Base-by-base conservation (phyloP, 2,797 vertebrate genomes). In the Hylomyscus alleni region DNA sequence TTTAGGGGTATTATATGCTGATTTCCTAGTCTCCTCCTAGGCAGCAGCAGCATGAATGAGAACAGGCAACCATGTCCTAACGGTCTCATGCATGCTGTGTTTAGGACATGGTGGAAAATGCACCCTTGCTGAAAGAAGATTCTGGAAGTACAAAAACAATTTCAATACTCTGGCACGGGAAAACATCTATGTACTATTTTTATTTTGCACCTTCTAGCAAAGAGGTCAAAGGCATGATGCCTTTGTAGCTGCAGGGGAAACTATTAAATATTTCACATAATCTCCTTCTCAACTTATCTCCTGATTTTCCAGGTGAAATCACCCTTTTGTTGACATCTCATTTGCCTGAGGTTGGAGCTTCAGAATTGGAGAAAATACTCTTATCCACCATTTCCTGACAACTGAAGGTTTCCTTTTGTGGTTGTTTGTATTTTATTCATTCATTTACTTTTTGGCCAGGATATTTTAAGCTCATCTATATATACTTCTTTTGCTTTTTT, bases 261-360 rank as follows among this genome's bases (percentile, higher is more conserved):
- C 5, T 56, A 14, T 58, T 44, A 92, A 92, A 26, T 3, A 82
- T 44, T 78, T 24, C 52, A 56, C 80, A 84, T 17, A 20, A 47
- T 89, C 37, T 13, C 62, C 3, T 20, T 26, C 83, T 60, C 86
- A 88, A 84, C 34, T 91, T 69, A 3, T 50, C 37, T 96, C 54
- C 24, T 75, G 40, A 85, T 78, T 80, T 93, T 47, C 91, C 20
- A 81, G n/a, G 11, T 2, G 34, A 76, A 65, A 80, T 29, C 29
- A 78, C 14, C 9, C 15, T 14, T 81, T 84, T 92, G 22, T 22
- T 67, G 31, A 4, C 89, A 19, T 78, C 20, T 82, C 67, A 78
- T 90, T 93, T 97, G n/a, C 76, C 34, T 92, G 84, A 65, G 50
- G 26, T 76, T 85, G n/a, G 14, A 76, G 26, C 69, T 3, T 88